These are phyloP conservation scores for Aurelia aurita complex sp. Pacific DNA, from an alignment of 30 jellyfish, hydroid and myxozoan genomes.

Conservation along the genomic window DNA sequence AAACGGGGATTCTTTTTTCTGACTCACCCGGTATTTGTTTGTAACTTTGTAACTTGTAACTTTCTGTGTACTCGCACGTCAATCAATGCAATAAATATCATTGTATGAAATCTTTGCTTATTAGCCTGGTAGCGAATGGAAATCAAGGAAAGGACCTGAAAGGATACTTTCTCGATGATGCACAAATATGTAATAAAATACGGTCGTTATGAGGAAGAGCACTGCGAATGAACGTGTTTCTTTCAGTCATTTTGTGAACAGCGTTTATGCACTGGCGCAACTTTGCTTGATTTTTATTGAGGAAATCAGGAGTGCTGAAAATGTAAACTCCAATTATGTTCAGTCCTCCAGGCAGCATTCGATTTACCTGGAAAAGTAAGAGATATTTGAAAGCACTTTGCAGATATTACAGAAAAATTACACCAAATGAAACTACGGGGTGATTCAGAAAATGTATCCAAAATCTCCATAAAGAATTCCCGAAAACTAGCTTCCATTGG, in stretches of 20 bases:
- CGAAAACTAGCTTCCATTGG: no score
- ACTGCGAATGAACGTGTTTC: constrained; percentile 44
- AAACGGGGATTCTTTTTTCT: no score
- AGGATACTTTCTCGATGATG: constrained; percentile 85
- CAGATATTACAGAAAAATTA: not conserved
- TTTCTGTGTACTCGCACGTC: no score
- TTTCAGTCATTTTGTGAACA: constrained; percentile 71
- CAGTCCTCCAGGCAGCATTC: constrained; percentile 96
- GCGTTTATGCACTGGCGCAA: constrained; percentile 62
- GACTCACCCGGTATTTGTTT: no score
- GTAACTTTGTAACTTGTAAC: no score
- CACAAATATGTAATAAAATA: constrained; percentile 72
- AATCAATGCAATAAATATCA: no score
- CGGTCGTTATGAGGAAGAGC: constrained; percentile 71
- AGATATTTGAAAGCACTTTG: not conserved
- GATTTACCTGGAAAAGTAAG: constrained; percentile 47
- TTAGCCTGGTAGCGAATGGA: no score
- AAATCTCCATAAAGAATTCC: no score
- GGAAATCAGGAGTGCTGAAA: constrained; percentile 71
- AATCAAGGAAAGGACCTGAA: not conserved
- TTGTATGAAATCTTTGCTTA: no score
- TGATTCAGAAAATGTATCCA: not conserved
- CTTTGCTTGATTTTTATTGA: constrained; percentile 60
- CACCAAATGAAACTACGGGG: not conserved
- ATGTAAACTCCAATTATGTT: constrained; percentile 75